These are phyloP conservation scores for Prionailurus bengalensis DNA, from an alignment of 2,113 vertebrate species.

Conservation along the genomic window DNA sequence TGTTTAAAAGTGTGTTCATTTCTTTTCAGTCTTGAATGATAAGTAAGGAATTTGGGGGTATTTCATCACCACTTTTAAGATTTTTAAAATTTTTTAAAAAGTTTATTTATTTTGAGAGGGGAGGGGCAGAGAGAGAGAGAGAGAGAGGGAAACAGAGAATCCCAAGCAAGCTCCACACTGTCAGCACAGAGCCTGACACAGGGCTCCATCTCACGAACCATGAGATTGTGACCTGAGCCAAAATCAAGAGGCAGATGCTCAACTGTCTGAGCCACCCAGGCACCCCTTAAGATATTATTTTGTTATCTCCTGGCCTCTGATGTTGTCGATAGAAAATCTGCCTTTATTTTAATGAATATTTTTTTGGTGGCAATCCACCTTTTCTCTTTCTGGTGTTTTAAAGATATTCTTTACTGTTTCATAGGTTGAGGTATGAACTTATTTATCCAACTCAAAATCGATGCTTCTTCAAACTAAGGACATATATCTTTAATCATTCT, in stretches of 20 bases:
- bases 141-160: too few relatives aligned
- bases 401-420: neutral
- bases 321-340: neutral
- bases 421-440: neutral
- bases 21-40: neutral
- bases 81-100: too few relatives aligned
- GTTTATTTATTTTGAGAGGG: too few relatives aligned
- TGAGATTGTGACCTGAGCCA: too few relatives aligned
- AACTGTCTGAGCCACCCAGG: too few relatives aligned
- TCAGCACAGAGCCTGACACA: too few relatives aligned
- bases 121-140: too few relatives aligned
- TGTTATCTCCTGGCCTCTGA: neutral
- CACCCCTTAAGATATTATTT: neutral
- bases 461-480: neutral
- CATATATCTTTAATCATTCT: neutral
- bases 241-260: too few relatives aligned
- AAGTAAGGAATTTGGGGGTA: neutral
- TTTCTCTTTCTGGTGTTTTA: neutral
- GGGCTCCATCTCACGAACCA: too few relatives aligned
- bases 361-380: neutral
- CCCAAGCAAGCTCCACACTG: too few relatives aligned
- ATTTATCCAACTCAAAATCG: neutral
- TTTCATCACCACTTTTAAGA: neutral
- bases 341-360: neutral
- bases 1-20: neutral